A percentile compares a stretch with the other conserved stretches of the same genome.
Conservation (phyloP, 2,113 vertebrate genomes). For the Prunella fulvescens region DNA sequence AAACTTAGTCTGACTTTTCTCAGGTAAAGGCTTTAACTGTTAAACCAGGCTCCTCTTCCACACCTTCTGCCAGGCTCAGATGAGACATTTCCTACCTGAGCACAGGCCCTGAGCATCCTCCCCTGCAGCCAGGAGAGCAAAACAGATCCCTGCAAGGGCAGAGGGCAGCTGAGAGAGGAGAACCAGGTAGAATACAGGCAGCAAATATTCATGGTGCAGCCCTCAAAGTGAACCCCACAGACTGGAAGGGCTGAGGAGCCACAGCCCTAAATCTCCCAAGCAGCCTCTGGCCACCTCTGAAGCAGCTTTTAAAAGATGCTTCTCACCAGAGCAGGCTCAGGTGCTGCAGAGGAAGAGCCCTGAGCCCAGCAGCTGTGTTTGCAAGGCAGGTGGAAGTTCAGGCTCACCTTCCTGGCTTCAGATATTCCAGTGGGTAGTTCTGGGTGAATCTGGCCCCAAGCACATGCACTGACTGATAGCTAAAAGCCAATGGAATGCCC, state of each 20-base stretch:
- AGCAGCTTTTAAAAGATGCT: neutral
- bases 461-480: neutral
- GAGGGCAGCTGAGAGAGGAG: rapidly evolving
- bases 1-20: neutral
- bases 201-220: neutral
- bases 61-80: neutral
- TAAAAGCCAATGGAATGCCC: neutral
- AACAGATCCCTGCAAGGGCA: rapidly evolving
- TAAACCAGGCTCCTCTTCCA: neutral
- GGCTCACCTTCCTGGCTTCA: neutral
- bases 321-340: neutral
- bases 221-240: neutral
- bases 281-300: neutral
- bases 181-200: neutral
- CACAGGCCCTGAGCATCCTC: rapidly evolving
- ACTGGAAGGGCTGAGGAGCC: rapidly evolving
- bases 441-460: neutral
- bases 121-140: neutral
- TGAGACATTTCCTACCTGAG: rapidly evolving
- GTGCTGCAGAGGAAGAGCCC: neutral
- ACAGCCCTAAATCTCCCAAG: rapidly evolving
- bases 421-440: neutral
- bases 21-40: neutral
- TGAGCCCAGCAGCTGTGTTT: neutral
- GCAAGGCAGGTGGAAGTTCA: neutral